Evolutionary conservation across 2,113 vertebrate genomes (phyloP).

Genomic region (Neolamprologus sp.): DNA sequence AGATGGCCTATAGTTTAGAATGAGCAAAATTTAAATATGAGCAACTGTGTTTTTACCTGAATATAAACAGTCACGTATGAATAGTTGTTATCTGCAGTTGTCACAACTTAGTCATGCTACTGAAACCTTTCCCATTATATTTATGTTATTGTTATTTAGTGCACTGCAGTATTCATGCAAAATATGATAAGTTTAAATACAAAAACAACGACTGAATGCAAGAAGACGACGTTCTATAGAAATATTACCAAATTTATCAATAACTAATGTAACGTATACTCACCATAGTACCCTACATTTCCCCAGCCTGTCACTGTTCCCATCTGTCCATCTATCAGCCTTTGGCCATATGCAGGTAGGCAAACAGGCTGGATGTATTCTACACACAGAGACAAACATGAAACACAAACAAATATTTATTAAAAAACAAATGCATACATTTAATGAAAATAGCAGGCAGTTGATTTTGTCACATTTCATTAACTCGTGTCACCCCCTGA

Average conservation of each 20-base stretch:
- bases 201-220: background rate
- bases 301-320: constrained; percentile 89
- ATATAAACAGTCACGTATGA: background rate
- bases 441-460: background rate
- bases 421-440: background rate
- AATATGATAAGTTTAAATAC: background rate
- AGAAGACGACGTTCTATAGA: background rate
- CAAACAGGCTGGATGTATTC: constrained; percentile 86
- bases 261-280: constrained; percentile 10
- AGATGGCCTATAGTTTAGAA: constrained; percentile 67
- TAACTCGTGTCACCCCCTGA: background rate
- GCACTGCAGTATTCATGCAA: background rate
- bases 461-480: background rate
- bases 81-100: background rate
- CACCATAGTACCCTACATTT: constrained; percentile 83
- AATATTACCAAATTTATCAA: background rate
- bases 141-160: background rate
- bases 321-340: constrained; percentile 78
- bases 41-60: background rate
- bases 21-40: background rate
- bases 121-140: background rate
- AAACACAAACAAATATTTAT: background rate
- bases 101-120: background rate
- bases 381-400: constrained; percentile 24
- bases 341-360: constrained; percentile 80